phyloP scores from a whole-genome alignment of 2,888 invertebrate species.

The Arrhopalites spinosus region DNA sequence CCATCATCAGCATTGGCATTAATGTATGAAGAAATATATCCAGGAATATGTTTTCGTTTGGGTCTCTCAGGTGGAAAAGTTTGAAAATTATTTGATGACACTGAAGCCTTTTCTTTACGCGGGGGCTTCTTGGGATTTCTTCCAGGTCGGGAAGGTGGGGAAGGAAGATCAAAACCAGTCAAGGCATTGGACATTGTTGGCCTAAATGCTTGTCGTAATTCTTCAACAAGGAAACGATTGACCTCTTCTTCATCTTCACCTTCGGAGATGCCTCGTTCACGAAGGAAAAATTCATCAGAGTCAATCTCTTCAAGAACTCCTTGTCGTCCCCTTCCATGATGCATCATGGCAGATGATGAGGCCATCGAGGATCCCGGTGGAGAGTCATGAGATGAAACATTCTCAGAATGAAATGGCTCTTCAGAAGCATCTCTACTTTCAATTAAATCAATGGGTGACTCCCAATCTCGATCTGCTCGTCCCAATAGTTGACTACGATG shows the following conservation, averaged over 20 bases:
- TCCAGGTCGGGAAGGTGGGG: slow-evolving; percentile 58
- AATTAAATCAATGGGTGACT: slow-evolving; percentile 50
- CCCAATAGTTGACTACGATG: slow-evolving; percentile 48
- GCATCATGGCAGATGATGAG: slow-evolving; percentile 46
- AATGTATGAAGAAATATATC: slow-evolving; percentile 54
- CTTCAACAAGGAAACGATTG: slow-evolving; percentile 75
- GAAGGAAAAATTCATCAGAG: slow-evolving; percentile 83
- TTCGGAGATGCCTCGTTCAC: slow-evolving; percentile 76
- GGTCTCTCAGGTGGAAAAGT: slow-evolving; percentile 56
- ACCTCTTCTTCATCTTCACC: slow-evolving; percentile 77
- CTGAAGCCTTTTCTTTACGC: slow-evolving; percentile 37
- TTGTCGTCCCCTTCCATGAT: slow-evolving; percentile 36
- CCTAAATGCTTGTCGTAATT: slow-evolving; percentile 78
- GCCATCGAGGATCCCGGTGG: slow-evolving; percentile 52
- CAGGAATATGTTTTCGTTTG: slow-evolving; percentile 48
- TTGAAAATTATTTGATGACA: slow-evolving; percentile 45
- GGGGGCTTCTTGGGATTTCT: slow-evolving; percentile 52
- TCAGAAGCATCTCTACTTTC: slow-evolving; percentile 52
- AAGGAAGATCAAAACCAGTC: slow-evolving; percentile 68
- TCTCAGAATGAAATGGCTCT: slow-evolving; percentile 49
- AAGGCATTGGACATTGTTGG: slow-evolving; percentile 57
- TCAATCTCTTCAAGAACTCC: slow-evolving; percentile 80
- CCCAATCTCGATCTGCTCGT: slow-evolving; percentile 54
- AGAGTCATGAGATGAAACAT: slow-evolving; percentile 44
- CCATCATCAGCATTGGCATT: slow-evolving; percentile 41